Evolutionary conservation across 2,888 invertebrate species (phyloP), one percentile per base, ranked within the genome.

Genomic region (Lysandra coridon): DNA sequence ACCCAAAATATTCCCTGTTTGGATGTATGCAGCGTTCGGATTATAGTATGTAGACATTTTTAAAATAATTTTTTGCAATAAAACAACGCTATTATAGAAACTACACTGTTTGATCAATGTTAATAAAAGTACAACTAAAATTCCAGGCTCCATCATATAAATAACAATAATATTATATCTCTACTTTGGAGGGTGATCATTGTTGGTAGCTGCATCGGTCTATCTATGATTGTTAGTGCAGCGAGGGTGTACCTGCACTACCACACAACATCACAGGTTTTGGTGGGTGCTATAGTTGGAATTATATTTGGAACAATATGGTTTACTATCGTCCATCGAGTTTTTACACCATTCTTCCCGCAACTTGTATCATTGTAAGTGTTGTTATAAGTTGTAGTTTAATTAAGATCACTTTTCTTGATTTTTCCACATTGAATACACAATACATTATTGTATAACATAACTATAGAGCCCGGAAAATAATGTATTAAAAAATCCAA

Each of bases 161-260:
- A 96, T 88, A 97, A 97, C 87, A 97, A 97, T 87, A 96, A 96
- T 85, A 95, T 97, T 85, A 96, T 97, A 87, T 97, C 97, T 86
- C 96, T 96, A 85, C 90, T 97, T 83, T 97, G 97, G 95, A 95
- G 97, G 87, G 94, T 96, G 82, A 91, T 96, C 78, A 96, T 96
- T 83, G 95, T 97, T 79, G 93, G 95, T 64, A 95, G 95, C 74
- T 96, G 96, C 84, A 87, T 96, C 82, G 85, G 91, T 60, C 88
- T 96, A 84, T 95, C 97, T 23, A 83, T 95, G 78, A 90, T 96
- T 82, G 96, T 97, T 78, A 96, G 96, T 86, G 92, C 95, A 86
- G 96, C 95, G 88, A 96, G 98, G 87, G 96, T 98, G 81, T 98
- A 98, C 90, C 95, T 98, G 81, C 96, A 97, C 86, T 98, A 99